Base-by-base conservation (phyloP, 2,797 vertebrate genomes). In the Salmo trutta region DNA sequence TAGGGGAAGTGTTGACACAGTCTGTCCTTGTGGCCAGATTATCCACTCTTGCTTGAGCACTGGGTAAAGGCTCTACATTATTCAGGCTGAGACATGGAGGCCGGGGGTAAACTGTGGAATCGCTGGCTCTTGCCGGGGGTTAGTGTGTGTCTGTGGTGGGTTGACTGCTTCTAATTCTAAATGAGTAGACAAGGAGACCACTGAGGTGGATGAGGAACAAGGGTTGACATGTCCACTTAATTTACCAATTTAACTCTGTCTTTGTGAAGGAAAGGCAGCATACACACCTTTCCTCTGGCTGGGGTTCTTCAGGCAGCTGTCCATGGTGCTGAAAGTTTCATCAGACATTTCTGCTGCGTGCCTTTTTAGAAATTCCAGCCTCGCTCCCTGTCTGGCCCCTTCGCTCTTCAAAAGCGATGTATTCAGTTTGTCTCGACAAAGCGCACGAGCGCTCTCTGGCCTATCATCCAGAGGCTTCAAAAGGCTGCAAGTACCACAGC, bases 271-370 rank as follows among this genome's bases (percentile, higher is more conserved):
- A 17, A 21, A 68, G 19, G n/a, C 24, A 19, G 3, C 52, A 51
- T 24, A 62, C 65, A 74, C 5, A 4, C 59, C 15, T 36, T 36
- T 73, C 54, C 54, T 33, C 29, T 77, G 65, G 71, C 66, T 80
- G 27, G 14, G 56, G 64, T 85, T 84, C 81, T 19, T 51, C 66
- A 74, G 86, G 88, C 76, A 65, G 91, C 93, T 94, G 91, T 94
- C 93, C 91, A 3, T 85, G 92, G 93, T 94, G 90, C 93, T 94
- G 93, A 93, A 93, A 91, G 81, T 92, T 89, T 92, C 83, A 91
- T 91, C 87, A 82, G 82, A 86, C 86, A 80, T 88, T 93, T 91
- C n/a, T 83, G 76, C 78, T 77, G 59, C 80, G 36, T 83, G 81
- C 84, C 79, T 83, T 88, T 47, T 47, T 84, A 77, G 86, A 84